Conservation (phyloP, 2,888 invertebrate genomes). For the Epirrhoe tristata region DNA sequence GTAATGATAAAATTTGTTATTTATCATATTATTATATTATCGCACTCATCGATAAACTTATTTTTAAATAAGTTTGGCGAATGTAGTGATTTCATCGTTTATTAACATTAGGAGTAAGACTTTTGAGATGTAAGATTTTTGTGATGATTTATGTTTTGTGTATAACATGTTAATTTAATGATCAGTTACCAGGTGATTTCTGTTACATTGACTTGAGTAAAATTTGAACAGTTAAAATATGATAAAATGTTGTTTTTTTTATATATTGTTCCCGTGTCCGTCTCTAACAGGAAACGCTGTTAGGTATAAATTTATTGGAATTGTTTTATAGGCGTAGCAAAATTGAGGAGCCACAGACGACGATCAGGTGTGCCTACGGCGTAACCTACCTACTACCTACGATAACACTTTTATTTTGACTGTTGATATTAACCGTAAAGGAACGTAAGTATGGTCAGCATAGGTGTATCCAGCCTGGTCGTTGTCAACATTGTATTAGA, state of each 20-base stretch:
- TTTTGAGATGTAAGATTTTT: slow-evolving; percentile 69
- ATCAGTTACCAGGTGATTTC: slow-evolving; percentile 81
- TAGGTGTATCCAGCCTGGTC: slow-evolving; percentile 34
- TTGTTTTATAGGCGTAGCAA: slow-evolving; percentile 74
- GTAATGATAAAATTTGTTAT: slow-evolving; percentile 78
- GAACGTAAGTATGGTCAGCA: slow-evolving; percentile 18
- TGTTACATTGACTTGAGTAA: slow-evolving; percentile 83
- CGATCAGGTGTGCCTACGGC: slow-evolving; percentile 47
- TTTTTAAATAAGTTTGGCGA: slow-evolving; percentile 77
- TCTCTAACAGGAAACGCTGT: slow-evolving; percentile 45
- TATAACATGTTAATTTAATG: slow-evolving; percentile 79
- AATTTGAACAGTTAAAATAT: slow-evolving; percentile 74
- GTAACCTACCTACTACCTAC: slow-evolving; percentile 22
- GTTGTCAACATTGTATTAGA: slow-evolving; percentile 49
- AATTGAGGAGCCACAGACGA: slow-evolving; percentile 60
- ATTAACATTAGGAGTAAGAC: slow-evolving; percentile 69
- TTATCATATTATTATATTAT: slow-evolving; percentile 78
- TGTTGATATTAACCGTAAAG: slow-evolving; percentile 20
- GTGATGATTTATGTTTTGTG: slow-evolving; percentile 75
- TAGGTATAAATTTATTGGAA: slow-evolving; percentile 47
- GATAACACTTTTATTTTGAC: slow-evolving; percentile 17
- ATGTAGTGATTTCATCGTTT: slow-evolving; percentile 72
- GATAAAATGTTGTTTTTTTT: slow-evolving; percentile 81
- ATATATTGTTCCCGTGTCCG: slow-evolving; percentile 67
- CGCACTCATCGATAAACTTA: slow-evolving; percentile 78